Evolutionary conservation across 2,797 vertebrate species (phyloP).

Genomic region (Sebastes matsubarae): DNA sequence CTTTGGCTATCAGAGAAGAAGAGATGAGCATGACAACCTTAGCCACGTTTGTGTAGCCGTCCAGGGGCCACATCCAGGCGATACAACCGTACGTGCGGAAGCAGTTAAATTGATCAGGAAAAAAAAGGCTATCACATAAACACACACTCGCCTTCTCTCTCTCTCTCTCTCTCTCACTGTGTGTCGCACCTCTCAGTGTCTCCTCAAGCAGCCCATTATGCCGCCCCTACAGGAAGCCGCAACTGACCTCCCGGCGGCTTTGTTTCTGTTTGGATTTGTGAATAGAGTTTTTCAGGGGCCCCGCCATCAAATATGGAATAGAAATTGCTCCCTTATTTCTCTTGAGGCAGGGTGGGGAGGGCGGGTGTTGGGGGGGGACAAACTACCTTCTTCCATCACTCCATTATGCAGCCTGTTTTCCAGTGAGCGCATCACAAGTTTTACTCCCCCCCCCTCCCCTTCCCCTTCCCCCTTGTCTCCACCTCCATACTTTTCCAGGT

Average conservation of each 20-base stretch:
- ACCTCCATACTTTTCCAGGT: conserved; percentile 39
- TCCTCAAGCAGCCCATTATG: conserved; percentile 94
- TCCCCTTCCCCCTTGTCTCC: not conserved
- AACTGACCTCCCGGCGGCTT: conserved; percentile 96
- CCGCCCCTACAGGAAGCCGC: conserved; percentile 90
- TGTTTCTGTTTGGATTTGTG: conserved; percentile 99
- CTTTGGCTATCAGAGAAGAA: conserved; percentile 38
- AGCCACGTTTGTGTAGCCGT: conserved; percentile 41
- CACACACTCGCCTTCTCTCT: conserved; percentile 13
- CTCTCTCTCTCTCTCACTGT: not conserved
- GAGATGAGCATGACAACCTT: conserved; percentile 43
- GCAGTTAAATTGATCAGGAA: conserved; percentile 94
- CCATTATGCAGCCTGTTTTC: conserved; percentile 99
- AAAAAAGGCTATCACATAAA: conserved; percentile 77
- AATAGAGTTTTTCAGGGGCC: conserved; percentile 95
- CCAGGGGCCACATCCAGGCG: conserved; percentile 84
- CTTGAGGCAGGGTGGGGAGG: conserved; percentile 82
- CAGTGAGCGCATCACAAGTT: conserved; percentile 98
- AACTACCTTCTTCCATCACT: conserved; percentile 72
- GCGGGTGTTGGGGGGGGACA: not conserved
- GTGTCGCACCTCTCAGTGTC: conserved; percentile 62
- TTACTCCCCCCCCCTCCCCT: conserved; percentile 64
- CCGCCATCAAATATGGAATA: conserved; percentile 97
- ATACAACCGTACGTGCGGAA: conserved; percentile 86
- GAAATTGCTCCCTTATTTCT: conserved; percentile 99